A percentile compares a stretch with the other conserved stretches of the same genome.
These are phyloP conservation scores for Volucella bombylans DNA, from an alignment of 2,888 invertebrate species.

Conservation along the genomic window DNA sequence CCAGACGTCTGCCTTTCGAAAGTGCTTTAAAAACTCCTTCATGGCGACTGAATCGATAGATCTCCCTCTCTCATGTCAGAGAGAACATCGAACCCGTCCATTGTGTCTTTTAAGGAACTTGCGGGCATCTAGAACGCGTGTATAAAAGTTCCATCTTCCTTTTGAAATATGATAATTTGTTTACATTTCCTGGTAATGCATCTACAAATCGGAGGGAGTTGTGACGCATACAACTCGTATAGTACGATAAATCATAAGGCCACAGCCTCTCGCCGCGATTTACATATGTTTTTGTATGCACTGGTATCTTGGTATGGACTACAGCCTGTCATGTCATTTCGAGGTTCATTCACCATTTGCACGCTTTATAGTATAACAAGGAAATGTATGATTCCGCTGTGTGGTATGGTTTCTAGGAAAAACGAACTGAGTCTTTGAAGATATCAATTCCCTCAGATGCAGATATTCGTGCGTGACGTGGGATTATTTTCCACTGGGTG, in stretches of 20 bases:
- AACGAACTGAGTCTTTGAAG: slow-evolving; percentile 31
- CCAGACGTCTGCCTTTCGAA: too few species aligned
- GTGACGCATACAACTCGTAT: too few species aligned
- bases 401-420: slow-evolving; percentile 51
- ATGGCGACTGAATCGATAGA: too few species aligned
- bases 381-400: slow-evolving; percentile 25
- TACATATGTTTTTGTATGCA: neutral
- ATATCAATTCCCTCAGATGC: slow-evolving; percentile 31
- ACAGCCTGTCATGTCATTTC: neutral
- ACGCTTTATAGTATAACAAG: slow-evolving; percentile 48
- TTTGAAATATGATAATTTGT: slow-evolving; percentile 47
- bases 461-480: slow-evolving; percentile 32
- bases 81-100: too few species aligned
- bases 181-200: slow-evolving; percentile 16
- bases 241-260: too few species aligned
- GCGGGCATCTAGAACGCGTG: too few species aligned
- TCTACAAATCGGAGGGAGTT: neutral
- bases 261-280: too few species aligned
- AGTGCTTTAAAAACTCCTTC: too few species aligned
- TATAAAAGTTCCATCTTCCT: neutral
- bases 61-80: too few species aligned
- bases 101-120: too few species aligned
- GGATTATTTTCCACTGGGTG: slow-evolving; percentile 35
- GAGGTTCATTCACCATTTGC: slow-evolving; percentile 47
- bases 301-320: neutral